Base-by-base conservation (phyloP, 2,113 vertebrate genomes). In the Prionailurus bengalensis region DNA sequence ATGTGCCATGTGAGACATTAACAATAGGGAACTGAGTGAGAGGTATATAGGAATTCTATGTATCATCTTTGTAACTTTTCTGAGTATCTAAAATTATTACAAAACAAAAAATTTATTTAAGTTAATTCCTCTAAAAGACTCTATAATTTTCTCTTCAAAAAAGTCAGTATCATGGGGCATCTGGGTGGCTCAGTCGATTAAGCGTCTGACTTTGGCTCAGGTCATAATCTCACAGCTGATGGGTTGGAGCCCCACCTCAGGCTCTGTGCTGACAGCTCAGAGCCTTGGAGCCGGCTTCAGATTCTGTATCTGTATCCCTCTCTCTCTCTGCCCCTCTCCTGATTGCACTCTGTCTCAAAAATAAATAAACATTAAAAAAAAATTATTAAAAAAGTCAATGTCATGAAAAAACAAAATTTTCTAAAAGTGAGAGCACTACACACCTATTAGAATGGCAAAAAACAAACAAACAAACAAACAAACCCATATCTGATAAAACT, bases 71-170 rank as follows among this genome's bases (percentile, higher is more conserved):
- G 39, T 23, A 82, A 91, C 11, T 88, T 91, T 92, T 78, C 36
- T 91, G 61, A 66, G 63, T 88, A 53, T 83, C 39, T 83, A 83
- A 79, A 89, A 78, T 89, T 76, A 89, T 61, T 58, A 53, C 31
- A 88, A 94, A 91, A 73, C 91, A 63, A 85, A 79, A 70, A 73
- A 14, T 42, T 71, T 45, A 71, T 61, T 87, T 73, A 82, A 93
- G 16, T 65, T 65, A 61, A 61, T 92, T 78, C 55, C 23, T 90
- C 4, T 70, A 51, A 66, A 84, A 66, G 74, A 86, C 29, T 19
- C n/a, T 39, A 51, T 45, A 1, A 80, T 91, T 81, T 65, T 33
- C 58, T 61, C 58, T 21, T 23, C 58, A 61, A 61, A 61, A 61
- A 61, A 61, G 58, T 23, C 58, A 61, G 17, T 19, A 23, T 61